Percentiles rank a stretch among this genome's conserved stretches.
These are phyloP conservation scores for Upupa epops DNA, from an alignment of 2,113 vertebrate genomes.

Conservation along the genomic window DNA sequence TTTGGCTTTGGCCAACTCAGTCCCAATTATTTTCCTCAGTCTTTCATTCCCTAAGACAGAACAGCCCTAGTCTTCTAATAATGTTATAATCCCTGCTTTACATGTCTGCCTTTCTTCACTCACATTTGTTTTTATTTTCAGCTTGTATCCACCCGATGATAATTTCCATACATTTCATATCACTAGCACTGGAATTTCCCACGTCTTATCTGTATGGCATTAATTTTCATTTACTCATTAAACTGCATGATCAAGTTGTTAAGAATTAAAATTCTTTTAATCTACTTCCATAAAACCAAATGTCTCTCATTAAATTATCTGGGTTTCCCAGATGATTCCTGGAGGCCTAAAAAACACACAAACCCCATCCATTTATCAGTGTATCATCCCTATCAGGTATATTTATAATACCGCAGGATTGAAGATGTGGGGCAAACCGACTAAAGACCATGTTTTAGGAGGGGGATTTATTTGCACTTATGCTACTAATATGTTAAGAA, in stretches of 20 bases:
- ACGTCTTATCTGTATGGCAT: conserved; percentile 22
- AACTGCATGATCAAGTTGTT: conserved; percentile 14
- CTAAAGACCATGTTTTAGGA: neutral
- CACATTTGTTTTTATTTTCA: conserved; percentile 41
- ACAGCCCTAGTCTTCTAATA: neutral
- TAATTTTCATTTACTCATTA: conserved; percentile 29
- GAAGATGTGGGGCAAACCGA: neutral
- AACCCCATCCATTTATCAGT: neutral
- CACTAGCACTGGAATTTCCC: conserved; percentile 46
- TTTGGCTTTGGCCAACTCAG: no score
- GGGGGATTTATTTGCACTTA: neutral
- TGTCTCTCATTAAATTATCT: conserved; percentile 28
- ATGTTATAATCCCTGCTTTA: neutral
- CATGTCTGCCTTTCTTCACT: neutral
- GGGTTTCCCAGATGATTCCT: conserved; percentile 6
- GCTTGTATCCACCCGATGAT: neutral
- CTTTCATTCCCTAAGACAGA: neutral
- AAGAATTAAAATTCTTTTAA: conserved; percentile 9
- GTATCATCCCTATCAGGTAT: neutral
- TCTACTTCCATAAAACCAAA: conserved; percentile 29
- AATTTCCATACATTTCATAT: neutral
- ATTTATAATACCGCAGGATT: neutral
- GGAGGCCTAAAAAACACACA: neutral
- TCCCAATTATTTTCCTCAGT: neutral
- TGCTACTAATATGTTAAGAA: neutral